Evolutionary conservation across 2,888 invertebrate genomes (phyloP), one percentile per base, ranked within the genome.

Genomic region (Phymatocera aterrima): DNA sequence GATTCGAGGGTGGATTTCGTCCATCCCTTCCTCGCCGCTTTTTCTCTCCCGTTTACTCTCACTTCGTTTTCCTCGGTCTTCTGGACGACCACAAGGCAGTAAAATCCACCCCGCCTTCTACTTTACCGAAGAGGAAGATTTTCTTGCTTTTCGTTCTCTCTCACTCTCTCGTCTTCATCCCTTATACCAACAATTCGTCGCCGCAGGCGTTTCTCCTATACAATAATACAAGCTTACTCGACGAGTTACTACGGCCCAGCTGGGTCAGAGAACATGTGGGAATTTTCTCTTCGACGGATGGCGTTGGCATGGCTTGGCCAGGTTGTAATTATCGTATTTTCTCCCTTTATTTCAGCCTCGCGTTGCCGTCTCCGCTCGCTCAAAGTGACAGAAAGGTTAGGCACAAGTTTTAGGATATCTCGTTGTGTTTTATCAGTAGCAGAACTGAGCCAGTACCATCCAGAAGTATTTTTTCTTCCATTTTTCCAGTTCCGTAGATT

Each of bases 191-290:
- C 43, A 43, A 68, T 24, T 43, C 68, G 68, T 68, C 28, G 43
- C 68, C 68, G 68, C 68, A 68, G 46, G 68, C 68, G 68, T 43
- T 68, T 12, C 24, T 46, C 28, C 54, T 5, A 28, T 57, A 68
- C 68, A 68, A 68, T 68, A 68, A 68, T 46, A 68, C 68, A 68
- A 68, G 68, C 68, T 68, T 68, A 46, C 43, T 24, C 24, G 68
- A 40, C 68, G 28, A 68, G 43, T 68, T 43, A 68, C 68, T 10
- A 10, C 8, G 60, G 34, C 18, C 37, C 18, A 34, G 28, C 57
- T 57, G 57, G 64, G 34, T 37, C 18, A 21, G 10, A 34, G 64
- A 64, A 64, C 64, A 34, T 64, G 18, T 37, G 37, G 37, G 3
- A 64, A 64, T 37, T 37, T 64, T 64, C 37, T 64, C 24, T 8